Conservation (phyloP, 2,113 vertebrate species). For the Naja naja region DNA sequence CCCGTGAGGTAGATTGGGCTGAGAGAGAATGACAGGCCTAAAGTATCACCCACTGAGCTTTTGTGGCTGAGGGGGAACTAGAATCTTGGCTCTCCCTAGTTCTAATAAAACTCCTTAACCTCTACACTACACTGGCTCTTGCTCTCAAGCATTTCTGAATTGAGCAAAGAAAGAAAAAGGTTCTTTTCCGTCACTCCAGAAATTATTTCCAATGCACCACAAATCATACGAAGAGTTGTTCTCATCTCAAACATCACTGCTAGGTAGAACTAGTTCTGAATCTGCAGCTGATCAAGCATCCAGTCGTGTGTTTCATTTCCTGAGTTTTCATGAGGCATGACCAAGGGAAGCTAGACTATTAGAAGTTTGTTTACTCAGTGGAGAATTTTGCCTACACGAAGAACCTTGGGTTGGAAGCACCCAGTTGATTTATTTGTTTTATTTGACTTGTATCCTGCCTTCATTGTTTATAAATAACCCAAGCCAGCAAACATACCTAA, state of each 20-base stretch:
- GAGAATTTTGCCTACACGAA: not conserved
- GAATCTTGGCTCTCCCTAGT: not conserved
- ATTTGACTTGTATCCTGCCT: not conserved
- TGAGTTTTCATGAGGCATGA: not conserved
- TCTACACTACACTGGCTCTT: not conserved
- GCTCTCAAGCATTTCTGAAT: not conserved
- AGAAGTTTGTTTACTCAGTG: not conserved
- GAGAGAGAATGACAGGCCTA: not conserved
- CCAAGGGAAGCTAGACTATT: not conserved
- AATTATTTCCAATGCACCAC: not conserved
- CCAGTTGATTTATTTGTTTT: not conserved
- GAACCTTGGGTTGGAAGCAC: not conserved
- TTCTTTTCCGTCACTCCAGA: not conserved
- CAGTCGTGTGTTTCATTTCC: not conserved
- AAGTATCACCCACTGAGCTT: not conserved
- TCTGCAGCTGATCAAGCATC: not conserved
- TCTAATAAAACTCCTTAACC: not conserved
- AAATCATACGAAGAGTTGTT: not conserved
- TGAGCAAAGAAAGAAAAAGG: not conserved
- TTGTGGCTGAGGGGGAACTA: not conserved
- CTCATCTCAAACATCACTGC: not conserved
- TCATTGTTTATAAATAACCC: not conserved
- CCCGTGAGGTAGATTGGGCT: not conserved
- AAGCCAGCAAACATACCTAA: not conserved
- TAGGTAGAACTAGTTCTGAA: not conserved